Conservation (phyloP, 1,140 invertebrate species). For the Frieseomelitta varia region DNA sequence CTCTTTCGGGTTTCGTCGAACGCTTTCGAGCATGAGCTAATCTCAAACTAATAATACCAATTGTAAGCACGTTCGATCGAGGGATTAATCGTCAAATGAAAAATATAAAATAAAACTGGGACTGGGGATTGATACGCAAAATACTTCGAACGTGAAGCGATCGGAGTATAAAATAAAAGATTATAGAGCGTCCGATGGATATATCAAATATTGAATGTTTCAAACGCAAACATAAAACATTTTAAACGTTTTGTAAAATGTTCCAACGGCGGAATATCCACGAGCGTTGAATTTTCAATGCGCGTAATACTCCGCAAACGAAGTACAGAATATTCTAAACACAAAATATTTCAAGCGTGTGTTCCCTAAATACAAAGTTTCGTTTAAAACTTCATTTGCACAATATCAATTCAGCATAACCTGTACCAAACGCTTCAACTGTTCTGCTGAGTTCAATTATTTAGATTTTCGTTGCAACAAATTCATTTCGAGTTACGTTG, state of each 20-base stretch:
- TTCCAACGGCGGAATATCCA: neutral
- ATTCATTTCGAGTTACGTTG: no score
- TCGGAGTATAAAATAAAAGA: neutral
- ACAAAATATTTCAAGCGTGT: neutral
- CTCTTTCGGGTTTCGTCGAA: neutral
- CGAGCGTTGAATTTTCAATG: neutral
- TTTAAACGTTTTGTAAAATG: neutral
- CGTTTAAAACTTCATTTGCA: neutral
- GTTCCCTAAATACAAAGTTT: neutral
- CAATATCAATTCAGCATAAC: neutral
- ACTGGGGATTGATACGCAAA: no score
- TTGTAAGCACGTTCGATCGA: constrained; percentile 31
- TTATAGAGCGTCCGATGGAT: neutral
- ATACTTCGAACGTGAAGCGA: neutral
- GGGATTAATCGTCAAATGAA: constrained; percentile 39
- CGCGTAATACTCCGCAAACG: neutral
- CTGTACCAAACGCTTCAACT: neutral
- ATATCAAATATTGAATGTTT: neutral
- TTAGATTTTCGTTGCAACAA: no score
- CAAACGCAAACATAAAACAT: neutral
- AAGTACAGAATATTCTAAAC: neutral
- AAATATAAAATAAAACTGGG: neutral
- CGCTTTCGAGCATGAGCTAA: constrained; percentile 21
- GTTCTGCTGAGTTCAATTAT: neutral
- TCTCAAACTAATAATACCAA: constrained; percentile 7